Percentiles rank a stretch among this genome's conserved stretches.
phyloP scores from a whole-genome alignment of 2,888 invertebrate species.

The Scaptomyza reducta region DNA sequence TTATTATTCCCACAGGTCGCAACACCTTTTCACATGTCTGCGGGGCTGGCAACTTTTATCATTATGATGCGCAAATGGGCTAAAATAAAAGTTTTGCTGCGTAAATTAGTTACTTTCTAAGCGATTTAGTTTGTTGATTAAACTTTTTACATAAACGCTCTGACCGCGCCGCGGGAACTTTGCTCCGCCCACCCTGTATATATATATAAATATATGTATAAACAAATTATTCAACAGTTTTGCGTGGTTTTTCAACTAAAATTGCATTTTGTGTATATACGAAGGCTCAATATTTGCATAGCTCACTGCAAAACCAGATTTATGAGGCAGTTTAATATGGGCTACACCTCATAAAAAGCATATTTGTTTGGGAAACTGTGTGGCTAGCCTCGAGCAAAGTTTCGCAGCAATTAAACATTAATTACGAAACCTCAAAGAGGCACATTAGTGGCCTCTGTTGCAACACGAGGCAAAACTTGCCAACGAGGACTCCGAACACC shows the following conservation, averaged over 20 bases:
- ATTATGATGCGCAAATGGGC: slow-evolving; percentile 76
- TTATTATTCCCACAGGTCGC: background rate
- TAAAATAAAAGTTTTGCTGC: slow-evolving; percentile 58
- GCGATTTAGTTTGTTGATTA: slow-evolving; percentile 77
- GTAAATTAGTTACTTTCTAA: slow-evolving; percentile 75
- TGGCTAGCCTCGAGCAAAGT: slow-evolving; percentile 60
- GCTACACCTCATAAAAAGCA: background rate
- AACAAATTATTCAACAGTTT: slow-evolving; percentile 39
- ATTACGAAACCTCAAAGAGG: slow-evolving; percentile 70
- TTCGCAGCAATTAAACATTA: slow-evolving; percentile 68
- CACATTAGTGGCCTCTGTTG: slow-evolving; percentile 70
- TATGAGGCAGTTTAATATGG: background rate
- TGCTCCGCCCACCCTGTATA: background rate
- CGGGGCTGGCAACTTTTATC: slow-evolving; percentile 72
- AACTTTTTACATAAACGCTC: slow-evolving; percentile 73
- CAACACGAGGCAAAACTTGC: slow-evolving; percentile 31
- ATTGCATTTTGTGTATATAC: background rate
- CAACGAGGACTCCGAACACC: slow-evolving; percentile 10
- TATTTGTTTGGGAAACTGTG: slow-evolving; percentile 18
- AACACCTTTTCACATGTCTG: slow-evolving; percentile 44
- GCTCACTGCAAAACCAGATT: background rate
- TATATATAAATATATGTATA: slow-evolving; percentile 16
- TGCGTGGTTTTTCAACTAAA: background rate
- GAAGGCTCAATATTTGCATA: background rate
- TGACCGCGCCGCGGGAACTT: slow-evolving; percentile 55